These are phyloP conservation scores for Liopterus haemorrhoidalis DNA, from an alignment of 2,888 invertebrate genomes.

Conservation along the genomic window DNA sequence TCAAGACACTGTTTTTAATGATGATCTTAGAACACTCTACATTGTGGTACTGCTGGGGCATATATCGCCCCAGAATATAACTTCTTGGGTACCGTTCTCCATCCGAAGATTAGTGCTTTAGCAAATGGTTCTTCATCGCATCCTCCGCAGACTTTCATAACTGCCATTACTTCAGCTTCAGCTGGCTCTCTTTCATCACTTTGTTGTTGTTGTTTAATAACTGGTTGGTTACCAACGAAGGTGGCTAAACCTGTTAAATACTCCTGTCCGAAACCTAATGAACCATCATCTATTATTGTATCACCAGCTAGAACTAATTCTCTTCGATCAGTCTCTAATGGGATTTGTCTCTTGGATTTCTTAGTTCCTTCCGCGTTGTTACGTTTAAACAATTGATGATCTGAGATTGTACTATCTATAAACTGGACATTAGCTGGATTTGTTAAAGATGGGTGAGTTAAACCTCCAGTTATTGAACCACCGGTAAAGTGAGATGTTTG, in stretches of 20 bases:
- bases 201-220: constrained; percentile 55
- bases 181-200: constrained; percentile 73
- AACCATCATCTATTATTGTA: constrained; percentile 59
- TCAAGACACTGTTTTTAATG: no score
- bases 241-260: constrained; percentile 61
- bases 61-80: constrained; percentile 67
- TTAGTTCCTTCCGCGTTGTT: constrained; percentile 30
- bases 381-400: constrained; percentile 52
- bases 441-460: constrained; percentile 44
- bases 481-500: constrained; percentile 22
- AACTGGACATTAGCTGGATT: constrained; percentile 60
- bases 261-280: constrained; percentile 45
- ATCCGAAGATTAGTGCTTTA: constrained; percentile 70
- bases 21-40: constrained; percentile 58
- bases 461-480: constrained; percentile 33
- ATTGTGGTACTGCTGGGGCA: constrained; percentile 60
- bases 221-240: constrained; percentile 59
- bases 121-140: constrained; percentile 74
- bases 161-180: constrained; percentile 74
- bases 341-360: constrained; percentile 27
- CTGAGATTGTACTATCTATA: constrained; percentile 49
- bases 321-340: constrained; percentile 54
- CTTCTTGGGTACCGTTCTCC: constrained; percentile 69
- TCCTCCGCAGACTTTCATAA: constrained; percentile 70
- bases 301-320: constrained; percentile 64